Evolutionary conservation across 1,140 invertebrate species (phyloP).

Genomic region (Propsilocerus akamusi): DNA sequence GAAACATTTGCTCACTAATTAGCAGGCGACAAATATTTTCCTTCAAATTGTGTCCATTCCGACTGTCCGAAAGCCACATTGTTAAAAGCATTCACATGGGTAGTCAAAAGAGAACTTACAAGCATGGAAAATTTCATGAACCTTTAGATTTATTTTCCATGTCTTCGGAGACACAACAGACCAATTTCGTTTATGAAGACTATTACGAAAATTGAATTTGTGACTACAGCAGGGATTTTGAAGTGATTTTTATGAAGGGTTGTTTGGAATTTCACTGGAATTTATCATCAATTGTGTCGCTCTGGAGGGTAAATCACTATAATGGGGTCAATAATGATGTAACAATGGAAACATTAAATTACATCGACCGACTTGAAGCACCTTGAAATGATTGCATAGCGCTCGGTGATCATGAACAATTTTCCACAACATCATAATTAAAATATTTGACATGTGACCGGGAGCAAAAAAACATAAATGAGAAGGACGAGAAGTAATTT

Average conservation of each 20-base stretch:
- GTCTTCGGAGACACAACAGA: not conserved
- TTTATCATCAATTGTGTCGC: too few relatives aligned
- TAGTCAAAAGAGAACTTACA: not conserved
- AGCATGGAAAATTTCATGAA: too few relatives aligned
- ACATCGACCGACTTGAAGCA: too few relatives aligned
- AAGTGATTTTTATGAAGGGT: not conserved
- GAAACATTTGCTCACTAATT: not conserved
- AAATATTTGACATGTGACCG: too few relatives aligned
- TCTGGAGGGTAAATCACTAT: too few relatives aligned
- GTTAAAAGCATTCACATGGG: not conserved
- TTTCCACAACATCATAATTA: too few relatives aligned
- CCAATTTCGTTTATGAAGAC: not conserved
- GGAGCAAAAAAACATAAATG: too few relatives aligned
- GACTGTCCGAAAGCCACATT: not conserved
- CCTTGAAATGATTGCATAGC: too few relatives aligned
- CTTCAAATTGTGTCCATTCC: not conserved
- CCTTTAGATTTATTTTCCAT: too few relatives aligned
- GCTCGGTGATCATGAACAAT: too few relatives aligned
- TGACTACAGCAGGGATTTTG: not conserved
- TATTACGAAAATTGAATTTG: constrained; percentile 1
- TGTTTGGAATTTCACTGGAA: too few relatives aligned
- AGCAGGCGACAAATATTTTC: not conserved
- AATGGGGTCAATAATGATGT: constrained; percentile 3
- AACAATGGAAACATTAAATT: constrained; percentile 2
- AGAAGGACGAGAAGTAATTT: too few relatives aligned